phyloP scores from a whole-genome alignment of 2,797 vertebrate genomes.

The Karalla daura region DNA sequence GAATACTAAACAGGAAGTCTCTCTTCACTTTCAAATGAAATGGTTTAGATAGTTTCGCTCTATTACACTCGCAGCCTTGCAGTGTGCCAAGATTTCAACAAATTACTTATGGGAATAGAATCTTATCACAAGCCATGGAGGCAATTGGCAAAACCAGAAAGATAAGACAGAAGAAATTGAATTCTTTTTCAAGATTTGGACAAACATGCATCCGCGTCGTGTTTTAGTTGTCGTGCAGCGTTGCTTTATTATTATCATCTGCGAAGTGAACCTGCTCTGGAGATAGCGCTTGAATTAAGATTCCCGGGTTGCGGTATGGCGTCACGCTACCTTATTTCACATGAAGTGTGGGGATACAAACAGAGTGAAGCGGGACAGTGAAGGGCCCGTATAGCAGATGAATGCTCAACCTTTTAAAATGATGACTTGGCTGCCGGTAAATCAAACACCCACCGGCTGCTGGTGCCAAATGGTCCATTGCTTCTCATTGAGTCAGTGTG shows the following conservation, averaged over 20 bases:
- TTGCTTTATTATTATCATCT: neutral
- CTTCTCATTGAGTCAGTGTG: conserved; percentile 34
- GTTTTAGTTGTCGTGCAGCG: neutral
- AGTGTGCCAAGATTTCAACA: neutral
- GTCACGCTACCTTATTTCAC: conserved; percentile 40
- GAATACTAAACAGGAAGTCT: neutral
- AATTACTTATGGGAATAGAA: neutral
- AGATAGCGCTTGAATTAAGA: conserved; percentile 29
- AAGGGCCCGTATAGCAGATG: conserved; percentile 65
- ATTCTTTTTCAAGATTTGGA: neutral
- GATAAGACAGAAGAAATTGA: neutral
- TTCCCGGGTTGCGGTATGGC: conserved; percentile 22
- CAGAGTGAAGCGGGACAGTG: conserved; percentile 38
- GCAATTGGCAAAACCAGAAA: neutral
- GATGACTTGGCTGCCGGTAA: conserved; percentile 63
- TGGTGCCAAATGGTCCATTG: conserved; percentile 42
- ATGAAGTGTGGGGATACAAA: conserved; percentile 31
- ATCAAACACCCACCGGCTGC: conserved; percentile 59
- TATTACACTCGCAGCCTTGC: neutral
- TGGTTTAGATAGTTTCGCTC: neutral
- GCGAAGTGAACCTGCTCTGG: conserved; percentile 12
- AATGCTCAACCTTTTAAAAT: conserved; percentile 69
- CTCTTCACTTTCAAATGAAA: neutral
- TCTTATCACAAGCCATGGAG: neutral
- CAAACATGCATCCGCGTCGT: neutral